A percentile compares a stretch with the other conserved stretches of the same genome.
These are phyloP conservation scores for Gastrophryne carolinensis DNA, from an alignment of 2,797 vertebrate species.

Conservation along the genomic window DNA sequence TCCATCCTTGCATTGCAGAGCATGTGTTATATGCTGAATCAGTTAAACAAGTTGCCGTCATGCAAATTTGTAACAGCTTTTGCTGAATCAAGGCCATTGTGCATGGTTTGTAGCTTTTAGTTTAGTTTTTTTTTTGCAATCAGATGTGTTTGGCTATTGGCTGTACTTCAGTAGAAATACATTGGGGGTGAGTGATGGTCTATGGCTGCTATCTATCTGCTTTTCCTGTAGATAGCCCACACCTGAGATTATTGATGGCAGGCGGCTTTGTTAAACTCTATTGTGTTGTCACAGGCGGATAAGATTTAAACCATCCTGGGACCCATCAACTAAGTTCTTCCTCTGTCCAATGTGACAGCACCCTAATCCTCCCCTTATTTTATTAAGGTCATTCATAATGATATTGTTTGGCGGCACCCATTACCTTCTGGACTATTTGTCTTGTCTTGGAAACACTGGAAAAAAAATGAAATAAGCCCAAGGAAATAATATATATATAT, in stretches of 20 bases:
- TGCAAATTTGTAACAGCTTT: no score
- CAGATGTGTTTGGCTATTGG: neutral
- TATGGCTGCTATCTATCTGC: slow-evolving; percentile 7
- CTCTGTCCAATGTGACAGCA: slow-evolving; percentile 12
- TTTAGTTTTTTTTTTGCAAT: slow-evolving; percentile 9
- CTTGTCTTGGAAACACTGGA: slow-evolving; percentile 8
- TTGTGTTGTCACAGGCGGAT: slow-evolving; percentile 14
- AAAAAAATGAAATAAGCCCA: slow-evolving; percentile 24
- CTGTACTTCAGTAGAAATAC: slow-evolving; percentile 12
- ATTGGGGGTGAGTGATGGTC: slow-evolving; percentile 1
- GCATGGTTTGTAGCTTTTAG: no score
- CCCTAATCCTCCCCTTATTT: slow-evolving; percentile 35
- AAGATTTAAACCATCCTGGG: slow-evolving; percentile 15
- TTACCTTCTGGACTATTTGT: slow-evolving; percentile 19
- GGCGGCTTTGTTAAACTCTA: slow-evolving; percentile 14
- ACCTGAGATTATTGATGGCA: slow-evolving; percentile 35
- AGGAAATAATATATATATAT: neutral
- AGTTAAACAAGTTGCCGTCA: no score
- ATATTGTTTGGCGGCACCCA: slow-evolving; percentile 27
- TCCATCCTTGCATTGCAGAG: no score
- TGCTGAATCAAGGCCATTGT: no score
- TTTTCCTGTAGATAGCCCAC: neutral
- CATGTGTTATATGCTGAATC: no score
- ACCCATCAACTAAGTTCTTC: neutral
- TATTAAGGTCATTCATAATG: slow-evolving; percentile 41